Evolutionary conservation across 2,113 vertebrate species (phyloP), one percentile per base, ranked within the genome.

Genomic region (Gymnobelideus leadbeateri): DNA sequence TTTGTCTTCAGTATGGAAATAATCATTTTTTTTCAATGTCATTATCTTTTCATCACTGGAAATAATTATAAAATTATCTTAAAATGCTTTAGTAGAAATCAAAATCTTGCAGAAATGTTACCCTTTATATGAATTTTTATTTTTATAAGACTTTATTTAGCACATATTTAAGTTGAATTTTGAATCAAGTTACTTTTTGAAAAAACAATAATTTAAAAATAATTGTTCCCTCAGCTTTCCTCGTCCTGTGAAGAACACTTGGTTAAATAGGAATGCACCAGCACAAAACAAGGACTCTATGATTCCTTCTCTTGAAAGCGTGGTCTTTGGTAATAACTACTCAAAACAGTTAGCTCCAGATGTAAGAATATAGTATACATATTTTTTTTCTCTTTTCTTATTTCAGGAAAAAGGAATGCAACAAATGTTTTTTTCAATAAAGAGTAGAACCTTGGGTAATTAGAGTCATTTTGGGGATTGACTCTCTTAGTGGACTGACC

Each of bases 241-340:
- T 97, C 99, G 99, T 91, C 99, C 99, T 46, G 99, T 99, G 96
- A 99, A 99, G 99, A 99, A 98, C 89, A 99, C 99, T 0, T 99
- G 99, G 99, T 98, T 99, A 94, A 99, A 99, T 97, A 99, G 99
- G 97, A 99, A 99, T n/a, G 98, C 99, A 96, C 99, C 99, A 97
- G 98, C 99, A 92, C 99, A 99, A 98, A 99, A 98, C 98, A 99
- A 99, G 98, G 99, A 99, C 98, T 99, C 99, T 12, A 97, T 99
- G 97, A 99, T 99, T 98, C 99, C 99, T 92, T 98, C 99, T 93
- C 98, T 99, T 97, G 99, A 99, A 98, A 99, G 98, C 28, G 99
- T 99, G 97, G 99, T 99, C 98, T 99, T 99, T 96, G 99, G 99
- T 97, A 99, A 98, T 98, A 99, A 97, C 98, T 99, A 99, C 96